phyloP scores from a whole-genome alignment of 2,113 vertebrate species.

The Ammodramus savannarum region DNA sequence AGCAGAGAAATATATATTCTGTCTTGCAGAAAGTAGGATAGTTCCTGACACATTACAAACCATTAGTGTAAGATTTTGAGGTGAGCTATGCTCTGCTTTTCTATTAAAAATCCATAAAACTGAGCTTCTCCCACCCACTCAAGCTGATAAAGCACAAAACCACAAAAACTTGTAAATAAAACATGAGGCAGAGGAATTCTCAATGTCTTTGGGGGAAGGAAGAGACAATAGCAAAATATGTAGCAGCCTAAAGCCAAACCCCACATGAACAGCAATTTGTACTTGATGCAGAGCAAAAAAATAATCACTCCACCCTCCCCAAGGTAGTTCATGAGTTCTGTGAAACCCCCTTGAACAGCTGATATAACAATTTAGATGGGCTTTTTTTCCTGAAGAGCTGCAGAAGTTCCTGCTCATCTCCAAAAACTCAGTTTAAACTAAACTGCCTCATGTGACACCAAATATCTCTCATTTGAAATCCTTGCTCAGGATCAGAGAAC shows the following conservation, averaged over 20 bases:
- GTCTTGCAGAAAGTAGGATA: not conserved
- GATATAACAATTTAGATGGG: not conserved
- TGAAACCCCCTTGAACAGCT: not conserved
- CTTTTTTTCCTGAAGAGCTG: not conserved
- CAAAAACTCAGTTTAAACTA: not conserved
- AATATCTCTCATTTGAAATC: not conserved
- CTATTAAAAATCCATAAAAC: not conserved
- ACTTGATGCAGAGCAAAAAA: not conserved
- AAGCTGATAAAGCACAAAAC: conserved; percentile 2
- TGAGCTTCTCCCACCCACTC: not conserved
- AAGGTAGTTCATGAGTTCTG: not conserved
- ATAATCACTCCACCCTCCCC: not conserved
- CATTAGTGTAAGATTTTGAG: not conserved
- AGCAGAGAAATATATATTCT: not conserved
- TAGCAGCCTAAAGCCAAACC: not conserved
- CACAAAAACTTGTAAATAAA: conserved; percentile 3
- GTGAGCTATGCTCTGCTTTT: not conserved
- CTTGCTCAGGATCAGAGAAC: not conserved
- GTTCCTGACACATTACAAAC: not conserved
- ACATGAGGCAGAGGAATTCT: not conserved
- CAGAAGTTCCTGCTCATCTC: not conserved
- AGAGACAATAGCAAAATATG: conserved; percentile 3
- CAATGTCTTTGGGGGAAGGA: not conserved
- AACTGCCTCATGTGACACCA: not conserved
- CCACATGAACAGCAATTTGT: not conserved